phyloP scores from a whole-genome alignment of 2,797 vertebrate species.

The Tokudaia tokunoshimensis region DNA sequence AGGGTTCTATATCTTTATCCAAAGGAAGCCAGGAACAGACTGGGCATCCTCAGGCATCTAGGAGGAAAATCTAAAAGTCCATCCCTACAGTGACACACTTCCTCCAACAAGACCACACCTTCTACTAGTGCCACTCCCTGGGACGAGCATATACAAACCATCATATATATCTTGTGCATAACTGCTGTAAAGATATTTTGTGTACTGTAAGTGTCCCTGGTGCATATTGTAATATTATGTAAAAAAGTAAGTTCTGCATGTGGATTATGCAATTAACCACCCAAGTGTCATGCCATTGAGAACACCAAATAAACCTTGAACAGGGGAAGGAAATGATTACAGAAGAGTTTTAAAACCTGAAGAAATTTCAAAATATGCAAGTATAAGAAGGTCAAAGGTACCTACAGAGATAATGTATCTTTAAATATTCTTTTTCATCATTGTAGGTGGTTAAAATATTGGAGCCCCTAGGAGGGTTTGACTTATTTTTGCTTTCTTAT shows the following conservation, averaged over 20 bases:
- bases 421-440: slow-evolving; percentile 22
- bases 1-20: too few relatives aligned
- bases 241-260: slow-evolving; percentile 72
- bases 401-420: background rate
- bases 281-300: background rate
- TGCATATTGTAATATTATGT: slow-evolving; percentile 73
- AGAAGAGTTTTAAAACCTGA: background rate
- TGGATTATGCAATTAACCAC: background rate
- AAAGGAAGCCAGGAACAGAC: too few relatives aligned
- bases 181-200: slow-evolving; percentile 79
- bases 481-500: slow-evolving; percentile 55
- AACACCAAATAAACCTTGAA: background rate
- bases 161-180: slow-evolving; percentile 69
- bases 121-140: too few relatives aligned
- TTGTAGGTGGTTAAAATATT: background rate
- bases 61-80: too few relatives aligned
- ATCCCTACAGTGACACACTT: too few relatives aligned
- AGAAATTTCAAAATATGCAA: background rate
- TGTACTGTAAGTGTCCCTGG: slow-evolving; percentile 72
- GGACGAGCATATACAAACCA: background rate
- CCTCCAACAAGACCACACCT: too few relatives aligned
- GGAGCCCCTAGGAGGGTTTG: background rate
- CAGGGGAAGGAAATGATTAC: background rate
- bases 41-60: too few relatives aligned
- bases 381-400: background rate